Conservation (phyloP, 2,113 vertebrate genomes). For the Saccopteryx leptura region DNA sequence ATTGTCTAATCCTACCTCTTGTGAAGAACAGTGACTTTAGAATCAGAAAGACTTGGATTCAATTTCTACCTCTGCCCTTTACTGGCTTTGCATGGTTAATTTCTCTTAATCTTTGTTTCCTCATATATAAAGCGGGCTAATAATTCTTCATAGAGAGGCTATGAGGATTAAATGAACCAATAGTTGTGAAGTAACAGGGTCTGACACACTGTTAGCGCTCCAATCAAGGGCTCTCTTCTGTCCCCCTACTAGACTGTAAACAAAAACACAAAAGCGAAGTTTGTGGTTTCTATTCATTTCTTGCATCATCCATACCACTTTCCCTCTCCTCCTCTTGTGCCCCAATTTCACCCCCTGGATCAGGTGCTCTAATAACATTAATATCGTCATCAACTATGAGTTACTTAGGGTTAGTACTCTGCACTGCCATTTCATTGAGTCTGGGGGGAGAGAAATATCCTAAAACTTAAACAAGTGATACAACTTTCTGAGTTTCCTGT, state of each 20-base stretch:
- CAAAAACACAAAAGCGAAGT: not conserved
- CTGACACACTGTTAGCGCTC: not conserved
- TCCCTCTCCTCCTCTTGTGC: not conserved
- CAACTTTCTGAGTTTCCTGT: not conserved
- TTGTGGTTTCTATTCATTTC: not conserved
- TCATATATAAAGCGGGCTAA: not conserved
- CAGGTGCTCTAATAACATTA: not conserved
- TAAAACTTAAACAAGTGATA: not conserved
- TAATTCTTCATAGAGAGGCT: not conserved
- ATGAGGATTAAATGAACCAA: not conserved
- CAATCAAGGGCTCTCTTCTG: not conserved
- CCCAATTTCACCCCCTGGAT: not conserved
- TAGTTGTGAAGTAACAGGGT: not conserved
- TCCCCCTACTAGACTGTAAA: not conserved
- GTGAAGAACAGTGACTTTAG: not conserved
- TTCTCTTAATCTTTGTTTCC: not conserved
- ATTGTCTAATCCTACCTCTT: not conserved
- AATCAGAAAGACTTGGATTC: not conserved
- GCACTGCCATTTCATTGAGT: not conserved
- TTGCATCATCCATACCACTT: not conserved
- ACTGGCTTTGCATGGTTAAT: not conserved
- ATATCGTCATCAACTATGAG: not conserved
- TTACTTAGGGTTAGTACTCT: not conserved
- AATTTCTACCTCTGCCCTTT: not conserved
- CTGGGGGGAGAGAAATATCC: not conserved